Evolutionary conservation across 1,140 invertebrate species (phyloP).

Genomic region (Mamestra configurata): DNA sequence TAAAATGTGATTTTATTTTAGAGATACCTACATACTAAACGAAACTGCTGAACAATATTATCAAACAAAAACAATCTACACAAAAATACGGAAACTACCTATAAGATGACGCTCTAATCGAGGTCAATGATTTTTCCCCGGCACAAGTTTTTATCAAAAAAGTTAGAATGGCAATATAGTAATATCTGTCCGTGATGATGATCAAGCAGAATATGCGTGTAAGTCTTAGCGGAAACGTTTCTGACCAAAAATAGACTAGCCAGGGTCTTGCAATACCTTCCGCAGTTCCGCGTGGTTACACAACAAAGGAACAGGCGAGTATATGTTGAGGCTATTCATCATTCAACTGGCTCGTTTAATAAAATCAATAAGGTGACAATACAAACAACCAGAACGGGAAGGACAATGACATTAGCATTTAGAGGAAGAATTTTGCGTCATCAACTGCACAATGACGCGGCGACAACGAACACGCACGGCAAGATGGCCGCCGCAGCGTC

Average conservation of each 20-base stretch:
- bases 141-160: slow-evolving; percentile 39
- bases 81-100: slow-evolving; percentile 54
- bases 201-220: slow-evolving; percentile 48
- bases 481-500: slow-evolving; percentile 85
- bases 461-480: slow-evolving; percentile 77
- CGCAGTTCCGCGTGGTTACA: slow-evolving; percentile 73
- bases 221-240: slow-evolving; percentile 70
- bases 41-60: slow-evolving; percentile 24
- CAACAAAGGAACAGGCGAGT: slow-evolving; percentile 67
- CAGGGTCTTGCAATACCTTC: slow-evolving; percentile 77
- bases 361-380: slow-evolving; percentile 59
- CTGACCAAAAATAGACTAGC: slow-evolving; percentile 78
- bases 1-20: neutral
- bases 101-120: slow-evolving; percentile 51
- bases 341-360: slow-evolving; percentile 17
- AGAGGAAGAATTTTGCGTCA: slow-evolving; percentile 79
- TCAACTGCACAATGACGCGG: slow-evolving; percentile 80
- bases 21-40: neutral
- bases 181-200: slow-evolving; percentile 47
- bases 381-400: slow-evolving; percentile 67
- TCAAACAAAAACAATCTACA: slow-evolving; percentile 57
- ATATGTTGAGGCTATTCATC: slow-evolving; percentile 10
- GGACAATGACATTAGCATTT: slow-evolving; percentile 84
- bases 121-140: slow-evolving; percentile 59
- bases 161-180: slow-evolving; percentile 54